phyloP scores from a whole-genome alignment of 2,797 vertebrate species.

The Uromys caudimaculatus region DNA sequence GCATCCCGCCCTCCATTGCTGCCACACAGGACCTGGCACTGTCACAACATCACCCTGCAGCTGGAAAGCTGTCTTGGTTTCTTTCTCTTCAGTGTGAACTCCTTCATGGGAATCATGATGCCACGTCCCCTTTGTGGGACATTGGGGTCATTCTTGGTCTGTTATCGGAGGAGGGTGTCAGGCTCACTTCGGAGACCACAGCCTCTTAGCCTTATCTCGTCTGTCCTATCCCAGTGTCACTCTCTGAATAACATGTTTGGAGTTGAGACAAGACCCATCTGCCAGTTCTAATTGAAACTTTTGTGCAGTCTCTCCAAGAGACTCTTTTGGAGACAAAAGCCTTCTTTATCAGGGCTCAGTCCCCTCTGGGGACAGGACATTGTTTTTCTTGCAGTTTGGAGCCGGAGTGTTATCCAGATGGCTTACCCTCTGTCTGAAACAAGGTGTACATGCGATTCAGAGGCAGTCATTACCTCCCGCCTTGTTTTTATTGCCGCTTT shows the following conservation, averaged over 20 bases:
- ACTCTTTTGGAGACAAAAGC: conserved; percentile 85
- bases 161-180: background rate
- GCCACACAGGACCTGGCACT: background rate
- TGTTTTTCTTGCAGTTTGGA: conserved; percentile 84
- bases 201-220: background rate
- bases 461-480: conserved; percentile 87
- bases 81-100: background rate
- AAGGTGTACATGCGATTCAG: conserved; percentile 84
- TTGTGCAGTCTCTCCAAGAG: conserved; percentile 76
- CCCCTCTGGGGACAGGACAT: conserved; percentile 83
- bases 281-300: conserved; percentile 76
- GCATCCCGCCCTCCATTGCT: fast-evolving
- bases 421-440: conserved; percentile 87
- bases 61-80: background rate
- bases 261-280: conserved; percentile 72
- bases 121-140: background rate
- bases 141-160: background rate
- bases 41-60: no score
- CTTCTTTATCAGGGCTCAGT: conserved; percentile 80
- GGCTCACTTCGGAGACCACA: conserved; percentile 34
- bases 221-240: background rate
- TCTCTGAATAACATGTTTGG: conserved; percentile 51
- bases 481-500: conserved; percentile 87
- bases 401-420: conserved; percentile 84
- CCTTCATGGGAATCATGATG: background rate